phyloP scores from a whole-genome alignment of 2,797 vertebrate species.

The Danio choprae region DNA sequence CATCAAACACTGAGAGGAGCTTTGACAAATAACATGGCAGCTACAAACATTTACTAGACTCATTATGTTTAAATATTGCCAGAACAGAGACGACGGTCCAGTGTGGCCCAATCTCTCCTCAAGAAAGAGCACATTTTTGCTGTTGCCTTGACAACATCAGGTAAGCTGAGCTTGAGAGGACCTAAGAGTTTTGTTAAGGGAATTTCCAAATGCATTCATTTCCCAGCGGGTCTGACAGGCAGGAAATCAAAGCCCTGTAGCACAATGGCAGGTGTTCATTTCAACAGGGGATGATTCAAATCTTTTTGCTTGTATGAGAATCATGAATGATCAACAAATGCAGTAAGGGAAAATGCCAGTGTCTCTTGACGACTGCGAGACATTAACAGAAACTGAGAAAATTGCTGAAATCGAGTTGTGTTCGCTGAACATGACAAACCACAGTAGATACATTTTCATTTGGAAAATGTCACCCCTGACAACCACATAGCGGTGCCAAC shows the following conservation, averaged over 20 bases:
- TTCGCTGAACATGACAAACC: not conserved
- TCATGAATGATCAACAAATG: conserved; percentile 50
- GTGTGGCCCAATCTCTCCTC: not conserved
- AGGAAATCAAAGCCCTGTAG: conserved; percentile 44
- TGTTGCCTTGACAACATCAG: conserved; percentile 72
- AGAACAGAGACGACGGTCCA: not conserved
- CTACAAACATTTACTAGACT: conserved; percentile 10
- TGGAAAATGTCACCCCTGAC: not conserved
- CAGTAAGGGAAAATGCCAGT: conserved; percentile 19
- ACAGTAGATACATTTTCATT: not conserved
- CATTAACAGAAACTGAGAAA: conserved; percentile 25
- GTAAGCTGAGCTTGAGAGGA: conserved; percentile 52
- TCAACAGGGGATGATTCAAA: conserved; percentile 50
- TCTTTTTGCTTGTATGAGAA: conserved; percentile 48
- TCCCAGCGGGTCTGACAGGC: conserved; percentile 33
- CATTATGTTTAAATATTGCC: conserved; percentile 23
- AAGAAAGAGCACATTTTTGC: conserved; percentile 35
- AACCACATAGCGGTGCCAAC: too few relatives aligned
- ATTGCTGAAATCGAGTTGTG: not conserved
- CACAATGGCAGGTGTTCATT: conserved; percentile 54
- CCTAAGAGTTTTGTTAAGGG: conserved; percentile 47
- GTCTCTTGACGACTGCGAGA: conserved; percentile 9
- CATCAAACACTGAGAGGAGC: not conserved
- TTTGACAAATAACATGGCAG: conserved; percentile 7
- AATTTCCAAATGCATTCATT: conserved; percentile 54